Conservation (phyloP, 92 coral and sea anemone species). For the Phenganax marumi region DNA sequence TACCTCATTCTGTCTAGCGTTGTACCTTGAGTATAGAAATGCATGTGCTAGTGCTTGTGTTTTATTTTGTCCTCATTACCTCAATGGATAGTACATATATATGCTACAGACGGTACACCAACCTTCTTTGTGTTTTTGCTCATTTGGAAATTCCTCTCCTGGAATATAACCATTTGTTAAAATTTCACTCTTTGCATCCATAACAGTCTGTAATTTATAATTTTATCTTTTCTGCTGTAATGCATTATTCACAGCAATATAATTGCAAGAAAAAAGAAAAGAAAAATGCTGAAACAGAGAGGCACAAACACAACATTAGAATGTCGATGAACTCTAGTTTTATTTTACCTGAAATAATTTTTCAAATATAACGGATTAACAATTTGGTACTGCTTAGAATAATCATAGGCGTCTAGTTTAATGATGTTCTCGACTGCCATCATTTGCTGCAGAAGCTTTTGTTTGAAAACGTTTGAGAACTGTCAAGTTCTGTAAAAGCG, state of each 20-base stretch:
- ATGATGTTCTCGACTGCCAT: constrained; percentile 73
- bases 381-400: constrained; percentile 78
- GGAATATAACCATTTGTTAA: constrained; percentile 74
- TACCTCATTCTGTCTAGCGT: no score
- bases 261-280: not conserved
- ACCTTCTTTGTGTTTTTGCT: constrained; percentile 70
- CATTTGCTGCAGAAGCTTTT: constrained; percentile 74
- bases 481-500: no score
- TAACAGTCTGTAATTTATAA: constrained; percentile 56
- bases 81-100: not conserved
- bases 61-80: no score
- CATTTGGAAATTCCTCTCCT: constrained; percentile 80
- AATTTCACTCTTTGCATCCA: constrained; percentile 63
- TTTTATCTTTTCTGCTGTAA: not conserved
- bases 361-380: constrained; percentile 67
- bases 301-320: no score
- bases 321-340: not conserved
- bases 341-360: constrained; percentile 75
- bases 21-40: constrained; percentile 53
- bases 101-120: not conserved
- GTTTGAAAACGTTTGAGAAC: constrained; percentile 58
- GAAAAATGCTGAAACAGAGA: not conserved
- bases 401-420: constrained; percentile 62
- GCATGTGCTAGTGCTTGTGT: no score
- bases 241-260: not conserved